These are phyloP conservation scores for Rhopalosiphum nymphaeae DNA, from an alignment of 2,888 invertebrate species.

Conservation along the genomic window DNA sequence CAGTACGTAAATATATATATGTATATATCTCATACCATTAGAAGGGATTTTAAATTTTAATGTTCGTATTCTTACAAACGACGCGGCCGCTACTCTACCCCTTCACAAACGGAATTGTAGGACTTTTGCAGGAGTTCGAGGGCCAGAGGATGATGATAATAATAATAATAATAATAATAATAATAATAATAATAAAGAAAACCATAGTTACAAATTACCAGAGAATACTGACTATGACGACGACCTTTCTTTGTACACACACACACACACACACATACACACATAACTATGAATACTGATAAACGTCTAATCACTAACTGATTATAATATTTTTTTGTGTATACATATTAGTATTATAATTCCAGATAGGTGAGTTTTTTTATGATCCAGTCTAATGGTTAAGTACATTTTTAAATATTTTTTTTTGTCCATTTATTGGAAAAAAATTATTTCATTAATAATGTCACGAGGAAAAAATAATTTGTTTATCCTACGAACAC, in stretches of 20 bases:
- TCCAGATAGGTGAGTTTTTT: neutral
- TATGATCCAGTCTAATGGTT: neutral
- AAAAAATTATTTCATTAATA: too few species aligned
- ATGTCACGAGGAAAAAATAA: too few species aligned
- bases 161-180: neutral
- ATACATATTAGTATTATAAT: neutral
- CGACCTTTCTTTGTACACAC: neutral
- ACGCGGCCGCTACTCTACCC: slow-evolving; percentile 14
- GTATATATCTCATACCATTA: slow-evolving; percentile 14
- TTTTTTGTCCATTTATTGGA: too few species aligned
- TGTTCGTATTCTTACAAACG: slow-evolving; percentile 24
- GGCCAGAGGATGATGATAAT: neutral
- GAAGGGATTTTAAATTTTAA: slow-evolving; percentile 53
- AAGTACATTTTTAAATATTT: too few species aligned
- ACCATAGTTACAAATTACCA: neutral
- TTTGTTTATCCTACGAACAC: neutral
- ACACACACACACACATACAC: neutral
- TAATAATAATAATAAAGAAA: neutral
- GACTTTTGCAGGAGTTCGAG: neutral
- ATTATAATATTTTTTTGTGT: too few species aligned
- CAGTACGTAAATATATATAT: neutral
- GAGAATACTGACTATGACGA: neutral
- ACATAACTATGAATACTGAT: neutral
- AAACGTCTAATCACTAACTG: neutral
- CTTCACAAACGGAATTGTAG: neutral